Evolutionary conservation across 2,888 invertebrate species (phyloP).

Genomic region (Diadromus collaris): DNA sequence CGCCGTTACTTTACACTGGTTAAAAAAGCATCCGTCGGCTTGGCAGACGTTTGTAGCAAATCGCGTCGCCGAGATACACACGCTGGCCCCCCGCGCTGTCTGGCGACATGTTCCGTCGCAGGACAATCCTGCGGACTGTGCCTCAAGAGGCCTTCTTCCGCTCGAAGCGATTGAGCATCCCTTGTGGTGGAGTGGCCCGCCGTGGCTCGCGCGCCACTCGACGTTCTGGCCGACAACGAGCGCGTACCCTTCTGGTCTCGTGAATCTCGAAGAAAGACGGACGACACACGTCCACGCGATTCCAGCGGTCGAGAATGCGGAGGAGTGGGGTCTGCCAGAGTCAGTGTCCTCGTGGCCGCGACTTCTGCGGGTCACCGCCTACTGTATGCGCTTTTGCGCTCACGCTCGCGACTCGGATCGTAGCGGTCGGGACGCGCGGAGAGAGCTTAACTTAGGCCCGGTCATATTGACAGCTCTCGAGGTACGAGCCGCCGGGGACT

Average conservation of each 20-base stretch:
- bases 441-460: too few relatives aligned
- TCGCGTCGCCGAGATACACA: neutral
- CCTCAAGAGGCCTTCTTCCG: neutral
- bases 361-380: neutral
- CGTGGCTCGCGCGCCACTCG: constrained; percentile 60
- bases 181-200: constrained; percentile 12
- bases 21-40: too few relatives aligned
- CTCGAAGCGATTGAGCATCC: neutral
- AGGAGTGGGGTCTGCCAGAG: neutral
- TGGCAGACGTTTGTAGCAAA: too few relatives aligned
- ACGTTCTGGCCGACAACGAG: constrained; percentile 40
- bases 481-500: too few relatives aligned
- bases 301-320: too few relatives aligned
- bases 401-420: neutral
- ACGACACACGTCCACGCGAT: too few relatives aligned
- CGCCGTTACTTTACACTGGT: too few relatives aligned
- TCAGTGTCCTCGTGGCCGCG: neutral
- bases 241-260: constrained; percentile 13
- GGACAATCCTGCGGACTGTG: neutral
- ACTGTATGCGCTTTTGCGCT: neutral
- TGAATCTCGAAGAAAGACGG: neutral
- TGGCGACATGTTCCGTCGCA: neutral
- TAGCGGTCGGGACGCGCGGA: neutral
- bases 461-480: too few relatives aligned
- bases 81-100: neutral